Base-by-base conservation (phyloP, 1,140 invertebrate genomes). In the Triops longicaudatus region DNA sequence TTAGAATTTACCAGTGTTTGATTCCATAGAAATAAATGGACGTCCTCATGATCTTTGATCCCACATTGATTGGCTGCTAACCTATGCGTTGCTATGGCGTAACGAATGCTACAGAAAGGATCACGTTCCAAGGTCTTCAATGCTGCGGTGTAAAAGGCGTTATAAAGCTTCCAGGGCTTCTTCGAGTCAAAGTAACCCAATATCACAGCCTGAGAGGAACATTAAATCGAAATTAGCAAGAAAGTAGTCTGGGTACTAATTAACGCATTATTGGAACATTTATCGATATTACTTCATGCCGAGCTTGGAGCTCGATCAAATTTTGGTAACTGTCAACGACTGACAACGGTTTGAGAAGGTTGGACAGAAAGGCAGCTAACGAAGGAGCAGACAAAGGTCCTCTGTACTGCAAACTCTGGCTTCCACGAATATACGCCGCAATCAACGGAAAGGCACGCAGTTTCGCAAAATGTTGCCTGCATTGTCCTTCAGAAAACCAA, bases 81-180 rank as follows among this genome's bases (percentile, higher is more conserved):
- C 22, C 50, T 63, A 63, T 63, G 50, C 22, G 50, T 63, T 63
- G 22, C 50, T 63, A 63, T 22, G 17, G 50, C 50, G n/a, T 63
- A 63, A 22, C 50, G 50, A 17, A 63, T 63, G 50, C 50, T 63
- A 22, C 50, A 63, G 17, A 63, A 63, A 22, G 50, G 50, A 63
- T 63, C 50, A 63, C 50, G 50, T 63, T 63, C 50, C 50, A 63
- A 22, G 50, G 50, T 63, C 50, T 63, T 63, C 50, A 63, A 63
- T 63, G 50, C 50, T 63, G 50, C 50, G 50, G 50, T 22, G 50
- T n/a, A 63, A 63, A 63, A 63, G 50, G 50, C 50, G 50, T 63
- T 63, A 22, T 63, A 63, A 22, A 63, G 50, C 50, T 63, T 63
- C 50, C 50, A 63, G 50, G 50, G 50, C 14, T 63, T 63, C 17